Conservation (phyloP, 2,888 invertebrate species). For the Epirrita christyi region DNA sequence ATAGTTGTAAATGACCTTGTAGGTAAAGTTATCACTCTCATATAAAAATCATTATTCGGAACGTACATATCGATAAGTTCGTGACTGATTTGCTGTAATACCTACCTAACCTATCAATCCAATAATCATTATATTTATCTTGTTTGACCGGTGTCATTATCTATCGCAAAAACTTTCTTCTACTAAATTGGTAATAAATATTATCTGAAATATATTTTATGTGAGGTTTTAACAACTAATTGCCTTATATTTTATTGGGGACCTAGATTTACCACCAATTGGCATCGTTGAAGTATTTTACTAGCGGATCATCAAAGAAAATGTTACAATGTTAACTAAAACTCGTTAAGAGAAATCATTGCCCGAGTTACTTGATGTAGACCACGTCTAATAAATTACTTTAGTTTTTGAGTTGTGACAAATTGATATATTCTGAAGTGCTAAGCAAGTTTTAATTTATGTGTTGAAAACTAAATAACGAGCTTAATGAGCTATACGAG, state of each 20-base stretch:
- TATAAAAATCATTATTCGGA: slow-evolving; percentile 1
- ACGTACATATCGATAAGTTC: slow-evolving; percentile 16
- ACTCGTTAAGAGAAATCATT: slow-evolving; percentile 40
- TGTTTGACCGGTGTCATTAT: slow-evolving; percentile 41
- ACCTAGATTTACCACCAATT: slow-evolving; percentile 37
- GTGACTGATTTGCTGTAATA: slow-evolving; percentile 36
- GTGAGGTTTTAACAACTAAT: slow-evolving; percentile 30
- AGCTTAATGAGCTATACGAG: slow-evolving; percentile 13
- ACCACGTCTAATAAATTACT: slow-evolving; percentile 33
- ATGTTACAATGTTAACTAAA: slow-evolving; percentile 30
- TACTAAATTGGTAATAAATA: slow-evolving; percentile 37
- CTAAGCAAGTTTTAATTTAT: slow-evolving; percentile 17
- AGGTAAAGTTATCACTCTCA: not conserved
- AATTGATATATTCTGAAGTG: slow-evolving; percentile 21
- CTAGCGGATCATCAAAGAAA: slow-evolving; percentile 35
- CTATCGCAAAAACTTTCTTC: slow-evolving; percentile 43
- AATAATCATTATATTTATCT: slow-evolving; percentile 38
- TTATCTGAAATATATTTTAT: slow-evolving; percentile 38
- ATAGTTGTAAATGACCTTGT: not conserved
- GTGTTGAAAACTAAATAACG: slow-evolving; percentile 25
- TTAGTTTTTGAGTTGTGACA: slow-evolving; percentile 28
- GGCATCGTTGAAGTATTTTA: slow-evolving; percentile 30
- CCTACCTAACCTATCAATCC: slow-evolving; percentile 4
- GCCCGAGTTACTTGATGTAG: slow-evolving; percentile 33
- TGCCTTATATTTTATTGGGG: slow-evolving; percentile 35